phyloP scores from a whole-genome alignment of 2,113 vertebrate species.

The Scartelaos histophorus region DNA sequence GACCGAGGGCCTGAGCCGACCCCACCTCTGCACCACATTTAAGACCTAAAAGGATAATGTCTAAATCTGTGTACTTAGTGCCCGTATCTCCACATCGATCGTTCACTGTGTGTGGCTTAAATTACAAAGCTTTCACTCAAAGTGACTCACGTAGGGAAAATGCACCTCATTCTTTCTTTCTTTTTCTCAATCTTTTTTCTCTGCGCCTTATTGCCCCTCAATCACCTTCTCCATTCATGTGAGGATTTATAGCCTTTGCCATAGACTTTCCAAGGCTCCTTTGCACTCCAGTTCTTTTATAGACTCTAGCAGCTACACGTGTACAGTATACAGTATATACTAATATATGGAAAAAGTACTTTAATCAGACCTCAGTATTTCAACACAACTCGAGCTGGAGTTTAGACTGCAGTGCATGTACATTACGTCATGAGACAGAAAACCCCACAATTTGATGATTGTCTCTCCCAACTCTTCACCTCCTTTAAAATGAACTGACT shows the following conservation, averaged over 20 bases:
- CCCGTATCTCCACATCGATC: constrained; percentile 28
- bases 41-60: constrained; percentile 34
- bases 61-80: constrained; percentile 28
- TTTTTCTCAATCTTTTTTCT: constrained; percentile 26
- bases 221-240: constrained; percentile 30
- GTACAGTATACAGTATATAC: neutral
- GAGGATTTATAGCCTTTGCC: constrained; percentile 33
- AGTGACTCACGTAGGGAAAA: constrained; percentile 68
- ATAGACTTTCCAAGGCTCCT: constrained; percentile 27
- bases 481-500: no score
- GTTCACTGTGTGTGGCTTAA: constrained; percentile 62
- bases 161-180: constrained; percentile 44
- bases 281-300: constrained; percentile 19
- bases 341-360: neutral
- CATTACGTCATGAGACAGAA: no score
- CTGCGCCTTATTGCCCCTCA: constrained; percentile 43
- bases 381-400: neutral
- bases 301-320: constrained; percentile 7
- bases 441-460: neutral
- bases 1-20: constrained; percentile 23
- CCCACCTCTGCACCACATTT: constrained; percentile 23
- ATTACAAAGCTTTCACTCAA: constrained; percentile 73
- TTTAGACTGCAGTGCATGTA: no score
- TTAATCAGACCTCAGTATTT: neutral
- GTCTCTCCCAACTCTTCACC: neutral